Conservation (phyloP, 2,113 vertebrate species). For the Alces alces region DNA sequence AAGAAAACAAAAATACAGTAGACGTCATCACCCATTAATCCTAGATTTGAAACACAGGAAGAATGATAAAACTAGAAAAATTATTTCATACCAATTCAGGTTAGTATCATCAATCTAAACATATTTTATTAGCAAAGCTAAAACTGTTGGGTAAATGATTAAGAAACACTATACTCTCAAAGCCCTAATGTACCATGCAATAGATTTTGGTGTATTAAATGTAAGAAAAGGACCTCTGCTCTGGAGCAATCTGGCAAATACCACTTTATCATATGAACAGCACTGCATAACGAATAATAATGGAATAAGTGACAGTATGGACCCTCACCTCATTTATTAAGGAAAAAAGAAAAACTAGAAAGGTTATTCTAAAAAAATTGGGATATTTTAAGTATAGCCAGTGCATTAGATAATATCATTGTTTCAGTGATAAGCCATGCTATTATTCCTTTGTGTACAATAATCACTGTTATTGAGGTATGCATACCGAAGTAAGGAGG, state of each 20-base stretch:
- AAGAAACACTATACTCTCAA: not conserved
- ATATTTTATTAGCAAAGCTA: not conserved
- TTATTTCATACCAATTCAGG: too few relatives aligned
- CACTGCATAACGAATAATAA: too few relatives aligned
- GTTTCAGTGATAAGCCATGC: too few relatives aligned
- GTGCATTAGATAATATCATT: not conserved
- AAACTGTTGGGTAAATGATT: not conserved
- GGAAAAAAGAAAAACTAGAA: not conserved
- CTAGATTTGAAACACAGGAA: too few relatives aligned
- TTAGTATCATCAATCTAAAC: too few relatives aligned
- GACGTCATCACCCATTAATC: too few relatives aligned
- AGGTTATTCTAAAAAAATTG: not conserved
- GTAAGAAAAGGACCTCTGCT: not conserved
- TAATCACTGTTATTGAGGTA: not conserved
- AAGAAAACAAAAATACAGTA: too few relatives aligned
- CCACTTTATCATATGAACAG: too few relatives aligned
- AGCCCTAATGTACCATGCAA: not conserved
- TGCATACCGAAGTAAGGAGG: not conserved
- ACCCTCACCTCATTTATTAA: too few relatives aligned
- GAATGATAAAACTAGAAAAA: too few relatives aligned
- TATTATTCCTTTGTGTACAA: not conserved
- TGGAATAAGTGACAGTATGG: too few relatives aligned
- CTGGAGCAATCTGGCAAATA: not conserved
- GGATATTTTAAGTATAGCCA: not conserved
- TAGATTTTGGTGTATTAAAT: not conserved